Evolutionary conservation across 2,888 invertebrate genomes (phyloP).

Genomic region (Palloptera scutellata): DNA sequence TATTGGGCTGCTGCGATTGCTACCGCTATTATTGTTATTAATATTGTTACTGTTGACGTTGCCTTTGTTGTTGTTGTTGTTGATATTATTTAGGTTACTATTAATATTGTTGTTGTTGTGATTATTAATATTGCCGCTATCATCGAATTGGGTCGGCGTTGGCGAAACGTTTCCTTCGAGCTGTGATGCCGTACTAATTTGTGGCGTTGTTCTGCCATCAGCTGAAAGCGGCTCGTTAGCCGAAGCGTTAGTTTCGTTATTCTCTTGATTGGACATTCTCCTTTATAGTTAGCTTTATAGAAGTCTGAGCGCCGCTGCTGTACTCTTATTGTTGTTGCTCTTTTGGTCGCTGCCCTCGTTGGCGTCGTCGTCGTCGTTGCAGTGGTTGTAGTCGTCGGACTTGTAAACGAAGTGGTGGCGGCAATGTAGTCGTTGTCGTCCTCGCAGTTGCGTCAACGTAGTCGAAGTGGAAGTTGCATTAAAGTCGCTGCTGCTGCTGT

Average conservation of each 20-base stretch:
- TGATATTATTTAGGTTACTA: slow-evolving; percentile 34
- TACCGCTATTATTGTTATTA: slow-evolving; percentile 32
- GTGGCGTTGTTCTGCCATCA: slow-evolving; percentile 58
- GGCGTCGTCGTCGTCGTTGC: neutral
- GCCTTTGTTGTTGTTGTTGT: slow-evolving; percentile 32
- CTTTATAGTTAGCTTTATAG: too few relatives aligned
- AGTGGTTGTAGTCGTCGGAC: neutral
- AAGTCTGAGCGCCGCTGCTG: neutral
- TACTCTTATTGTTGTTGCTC: slow-evolving; percentile 4
- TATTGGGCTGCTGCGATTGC: slow-evolving; percentile 50
- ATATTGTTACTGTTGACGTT: slow-evolving; percentile 32
- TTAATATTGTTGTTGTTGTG: slow-evolving; percentile 46
- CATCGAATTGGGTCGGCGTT: slow-evolving; percentile 45
- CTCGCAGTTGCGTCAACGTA: neutral
- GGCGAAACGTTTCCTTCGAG: slow-evolving; percentile 58
- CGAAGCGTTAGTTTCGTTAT: slow-evolving; percentile 6
- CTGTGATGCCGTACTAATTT: slow-evolving; percentile 61
- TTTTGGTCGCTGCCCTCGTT: neutral
- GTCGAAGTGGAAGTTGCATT: neutral
- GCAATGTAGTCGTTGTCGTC: neutral
- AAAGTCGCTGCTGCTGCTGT: neutral
- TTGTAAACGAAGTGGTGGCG: neutral
- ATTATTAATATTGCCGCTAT: slow-evolving; percentile 38
- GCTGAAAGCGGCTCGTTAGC: neutral
- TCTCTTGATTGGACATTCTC: neutral